Conservation (phyloP, 2,797 vertebrate species). For the Pristis pectinata region DNA sequence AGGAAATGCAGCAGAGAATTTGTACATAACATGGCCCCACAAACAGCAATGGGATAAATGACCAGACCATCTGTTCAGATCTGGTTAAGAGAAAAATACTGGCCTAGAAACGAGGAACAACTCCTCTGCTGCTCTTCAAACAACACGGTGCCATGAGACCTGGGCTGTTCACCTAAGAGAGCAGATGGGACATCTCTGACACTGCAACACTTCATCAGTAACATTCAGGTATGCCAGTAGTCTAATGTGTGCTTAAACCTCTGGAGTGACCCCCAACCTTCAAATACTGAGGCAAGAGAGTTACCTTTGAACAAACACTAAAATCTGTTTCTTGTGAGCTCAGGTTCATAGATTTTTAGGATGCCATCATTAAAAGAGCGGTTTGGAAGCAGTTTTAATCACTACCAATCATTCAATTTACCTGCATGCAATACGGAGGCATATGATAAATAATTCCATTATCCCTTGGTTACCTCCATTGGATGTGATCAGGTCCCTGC, state of each 20-base stretch:
- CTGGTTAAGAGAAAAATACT: too few species aligned
- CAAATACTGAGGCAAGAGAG: neutral
- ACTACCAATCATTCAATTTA: neutral
- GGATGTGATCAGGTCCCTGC: neutral
- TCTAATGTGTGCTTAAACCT: neutral
- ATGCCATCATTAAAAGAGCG: neutral
- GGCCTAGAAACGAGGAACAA: too few species aligned
- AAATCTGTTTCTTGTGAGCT: neutral
- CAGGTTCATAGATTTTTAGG: neutral
- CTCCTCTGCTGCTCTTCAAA: too few species aligned
- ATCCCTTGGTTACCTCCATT: neutral
- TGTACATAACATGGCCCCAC: too few species aligned
- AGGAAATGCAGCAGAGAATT: too few species aligned
- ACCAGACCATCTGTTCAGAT: too few species aligned
- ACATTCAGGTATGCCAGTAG: neutral
- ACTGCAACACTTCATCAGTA: too few species aligned
- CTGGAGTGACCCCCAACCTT: neutral
- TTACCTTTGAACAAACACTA: neutral
- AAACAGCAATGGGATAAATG: too few species aligned
- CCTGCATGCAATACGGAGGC: neutral
- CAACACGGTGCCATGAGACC: neutral
- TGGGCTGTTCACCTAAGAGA: neutral
- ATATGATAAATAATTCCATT: neutral
- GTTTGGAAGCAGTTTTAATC: neutral
- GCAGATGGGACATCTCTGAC: too few species aligned